phyloP scores from a whole-genome alignment of 2,113 vertebrate genomes.

The Phasianus colchicus region DNA sequence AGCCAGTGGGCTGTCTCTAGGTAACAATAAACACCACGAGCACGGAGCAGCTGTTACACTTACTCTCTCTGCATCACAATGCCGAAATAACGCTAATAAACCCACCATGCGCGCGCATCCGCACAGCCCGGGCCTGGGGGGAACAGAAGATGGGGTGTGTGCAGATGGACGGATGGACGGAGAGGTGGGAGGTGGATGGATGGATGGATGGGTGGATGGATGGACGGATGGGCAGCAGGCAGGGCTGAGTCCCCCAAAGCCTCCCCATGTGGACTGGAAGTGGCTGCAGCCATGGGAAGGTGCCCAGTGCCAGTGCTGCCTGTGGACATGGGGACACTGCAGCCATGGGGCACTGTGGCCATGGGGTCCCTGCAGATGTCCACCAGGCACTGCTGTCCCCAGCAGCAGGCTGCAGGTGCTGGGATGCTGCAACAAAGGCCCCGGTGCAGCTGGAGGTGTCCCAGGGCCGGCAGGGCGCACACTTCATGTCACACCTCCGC shows the following conservation, averaged over 20 bases:
- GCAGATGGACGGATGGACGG: not conserved
- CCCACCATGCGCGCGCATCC: not conserved
- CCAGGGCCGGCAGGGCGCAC: not conserved
- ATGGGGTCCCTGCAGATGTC: too few relatives aligned
- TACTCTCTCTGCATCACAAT: conserved; percentile 85
- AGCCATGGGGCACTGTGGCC: too few relatives aligned
- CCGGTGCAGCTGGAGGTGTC: not conserved
- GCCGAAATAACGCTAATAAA: conserved; percentile 83
- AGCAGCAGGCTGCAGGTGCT: too few relatives aligned
- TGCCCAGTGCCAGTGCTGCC: not conserved
- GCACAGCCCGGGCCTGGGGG: not conserved
- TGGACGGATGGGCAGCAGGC: not conserved
- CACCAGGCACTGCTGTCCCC: too few relatives aligned
- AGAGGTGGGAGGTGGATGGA: not conserved
- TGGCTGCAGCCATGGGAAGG: not conserved
- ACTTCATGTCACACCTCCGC: accelerated
- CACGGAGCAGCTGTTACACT: conserved; percentile 84
- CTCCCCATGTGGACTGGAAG: not conserved
- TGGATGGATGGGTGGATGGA: too few relatives aligned
- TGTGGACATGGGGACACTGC: too few relatives aligned
- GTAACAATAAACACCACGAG: conserved; percentile 85
- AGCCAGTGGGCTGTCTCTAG: conserved; percentile 86
- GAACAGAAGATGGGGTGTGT: not conserved
- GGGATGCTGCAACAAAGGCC: not conserved
- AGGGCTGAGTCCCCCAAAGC: not conserved